Evolutionary conservation across 2,888 invertebrate species (phyloP), one percentile per base, ranked within the genome.

Genomic region (Apodemia zela): DNA sequence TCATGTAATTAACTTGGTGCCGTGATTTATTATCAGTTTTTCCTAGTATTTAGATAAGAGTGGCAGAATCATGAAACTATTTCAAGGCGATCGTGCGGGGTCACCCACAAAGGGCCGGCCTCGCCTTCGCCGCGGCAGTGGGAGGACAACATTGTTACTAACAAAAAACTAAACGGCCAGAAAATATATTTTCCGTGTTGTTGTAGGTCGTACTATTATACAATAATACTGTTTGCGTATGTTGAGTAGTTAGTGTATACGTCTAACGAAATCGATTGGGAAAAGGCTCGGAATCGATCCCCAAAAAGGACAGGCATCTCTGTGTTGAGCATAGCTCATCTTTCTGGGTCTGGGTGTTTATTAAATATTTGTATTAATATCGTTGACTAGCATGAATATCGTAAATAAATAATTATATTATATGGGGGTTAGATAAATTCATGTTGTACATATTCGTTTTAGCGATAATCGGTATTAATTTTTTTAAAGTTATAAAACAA

Each of bases 31-130:
- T 59, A 60, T 62, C 63, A 64, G 62, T 66, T 65, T 63, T 67
- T 63, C 77, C 76, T 77, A 80, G 79, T 79, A 80, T 81, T 81
- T 75, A 84, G 83, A 85, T 83, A 85, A 82, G 78, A 81, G 78
- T 73, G 70, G 64, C 69, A 71, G 73, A 84, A 87, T 87, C 85
- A 84, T 86, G 83, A 85, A 87, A 87, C 86, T 87, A 88, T 89
- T 89, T 82, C 90, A 90, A 89, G 89, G 89, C 83, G 79, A 89
- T 72, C 84, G 42, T 87, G 84, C 85, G 86, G 87, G 88, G 90
- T 81, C 88, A 85, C 80, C 80, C 77, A 84, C 84, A 83, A 85
- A 89, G 87, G 89, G 84, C 75, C 78, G 83, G 80, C 88, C 88
- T 88, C 88, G 87, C 81, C 82, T 82, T 81, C 82, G 80, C 81